Evolutionary conservation across 1,140 invertebrate genomes (phyloP).

Genomic region (Cyrtorhinus lividipennis): DNA sequence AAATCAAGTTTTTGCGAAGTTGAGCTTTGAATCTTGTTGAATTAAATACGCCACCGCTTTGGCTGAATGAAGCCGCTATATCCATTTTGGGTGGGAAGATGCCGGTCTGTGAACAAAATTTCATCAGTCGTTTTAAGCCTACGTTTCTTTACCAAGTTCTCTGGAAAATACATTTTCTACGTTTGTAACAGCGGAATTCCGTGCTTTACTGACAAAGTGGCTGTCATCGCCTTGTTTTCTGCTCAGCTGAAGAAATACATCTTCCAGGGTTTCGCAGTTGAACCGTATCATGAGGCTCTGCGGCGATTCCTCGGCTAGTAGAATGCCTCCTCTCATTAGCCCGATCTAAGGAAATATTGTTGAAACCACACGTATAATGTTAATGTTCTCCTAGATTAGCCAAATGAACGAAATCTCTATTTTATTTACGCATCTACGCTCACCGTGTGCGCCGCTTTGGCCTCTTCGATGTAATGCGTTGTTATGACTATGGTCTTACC

Average conservation of each 20-base stretch:
- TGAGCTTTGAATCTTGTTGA: constrained; percentile 41
- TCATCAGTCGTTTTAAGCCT: too few relatives aligned
- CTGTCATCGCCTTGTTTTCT: constrained; percentile 22
- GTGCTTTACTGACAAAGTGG: not conserved
- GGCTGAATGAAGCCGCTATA: constrained; percentile 10
- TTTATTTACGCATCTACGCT: not conserved
- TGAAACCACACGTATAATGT: too few relatives aligned
- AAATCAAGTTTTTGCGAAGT: constrained; percentile 77
- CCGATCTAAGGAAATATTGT: constrained; percentile 34
- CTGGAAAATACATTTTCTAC: too few relatives aligned
- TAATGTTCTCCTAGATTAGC: too few relatives aligned
- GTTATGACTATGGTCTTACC: constrained; percentile 90
- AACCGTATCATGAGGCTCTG: constrained; percentile 34
- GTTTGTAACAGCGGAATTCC: too few relatives aligned
- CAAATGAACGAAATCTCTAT: not conserved
- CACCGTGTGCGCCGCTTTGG: constrained; percentile 55
- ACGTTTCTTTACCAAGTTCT: too few relatives aligned
- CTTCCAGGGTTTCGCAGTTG: constrained; percentile 37
- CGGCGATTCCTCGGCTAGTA: constrained; percentile 43
- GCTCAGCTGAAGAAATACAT: constrained; percentile 42
- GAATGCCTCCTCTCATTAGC: constrained; percentile 41
- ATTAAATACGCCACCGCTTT: constrained; percentile 17
- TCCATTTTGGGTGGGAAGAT: not conserved
- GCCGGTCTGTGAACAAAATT: not conserved
- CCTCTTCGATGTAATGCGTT: constrained; percentile 96